Evolutionary conservation across 2,113 vertebrate genomes (phyloP).

Genomic region (Rhegmatorhina hoffmannsi): DNA sequence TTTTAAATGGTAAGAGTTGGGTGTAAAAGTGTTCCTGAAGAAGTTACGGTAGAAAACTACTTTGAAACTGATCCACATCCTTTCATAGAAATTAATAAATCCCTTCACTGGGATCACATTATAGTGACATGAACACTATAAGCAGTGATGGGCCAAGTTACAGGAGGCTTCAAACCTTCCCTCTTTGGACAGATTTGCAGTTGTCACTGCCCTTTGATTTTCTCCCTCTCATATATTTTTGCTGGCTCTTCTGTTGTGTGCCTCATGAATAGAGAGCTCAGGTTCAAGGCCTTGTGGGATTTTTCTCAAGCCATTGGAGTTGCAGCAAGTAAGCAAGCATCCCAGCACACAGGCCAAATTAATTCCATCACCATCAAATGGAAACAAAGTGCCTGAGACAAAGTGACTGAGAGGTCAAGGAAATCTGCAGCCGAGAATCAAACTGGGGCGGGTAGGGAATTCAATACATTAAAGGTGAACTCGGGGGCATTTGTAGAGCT

Average conservation of each 20-base stretch:
- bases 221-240: not conserved
- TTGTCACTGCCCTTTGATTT: not conserved
- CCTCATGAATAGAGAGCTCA: not conserved
- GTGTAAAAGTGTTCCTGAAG: not conserved
- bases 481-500: not conserved
- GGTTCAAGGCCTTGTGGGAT: slow-evolving; percentile 1
- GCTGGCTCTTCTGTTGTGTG: not conserved
- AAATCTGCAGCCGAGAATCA: slow-evolving; percentile 20
- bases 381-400: slow-evolving; percentile 52
- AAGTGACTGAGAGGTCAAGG: slow-evolving; percentile 35
- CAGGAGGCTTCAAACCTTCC: not conserved
- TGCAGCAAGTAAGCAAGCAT: slow-evolving; percentile 3
- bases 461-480: not conserved
- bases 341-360: slow-evolving; percentile 2
- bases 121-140: not conserved
- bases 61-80: not conserved
- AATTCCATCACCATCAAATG: slow-evolving; percentile 56
- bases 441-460: not conserved
- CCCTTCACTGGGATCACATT: not conserved
- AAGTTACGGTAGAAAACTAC: not conserved
- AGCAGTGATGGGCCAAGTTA: not conserved
- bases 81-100: not conserved
- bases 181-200: not conserved
- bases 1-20: not conserved
- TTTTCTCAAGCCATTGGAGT: slow-evolving; percentile 24